Base-by-base conservation (phyloP, 2,888 invertebrate genomes). In the Entomobrya multifasciata region DNA sequence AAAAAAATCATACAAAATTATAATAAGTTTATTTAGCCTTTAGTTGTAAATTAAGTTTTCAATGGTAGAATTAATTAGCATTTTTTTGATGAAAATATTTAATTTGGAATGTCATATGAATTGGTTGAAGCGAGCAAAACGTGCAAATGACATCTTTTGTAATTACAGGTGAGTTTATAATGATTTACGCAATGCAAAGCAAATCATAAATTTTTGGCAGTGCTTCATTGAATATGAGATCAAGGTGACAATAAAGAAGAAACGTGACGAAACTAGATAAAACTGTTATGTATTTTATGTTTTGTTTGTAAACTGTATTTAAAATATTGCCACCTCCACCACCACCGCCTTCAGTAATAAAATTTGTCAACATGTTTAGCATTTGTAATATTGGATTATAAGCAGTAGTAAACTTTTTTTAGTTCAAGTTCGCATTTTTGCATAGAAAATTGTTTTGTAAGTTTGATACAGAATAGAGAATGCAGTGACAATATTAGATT, bases 221-320 rank as follows among this genome's bases (percentile, higher is more conserved):
- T 79, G 15, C 65, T n/a, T 79, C 47, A 79, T 27, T 79, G 65
- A 60, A 79, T 79, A 65, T 80, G 67, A 70, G 80, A 80, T 80
- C 80, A 80, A 80, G 80, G 80, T 30, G 67, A n/a, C 17, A 70
- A 20, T 22, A 70, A 57, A 80, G 41, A 70, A 80, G 70, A 80
- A 80, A 70, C 80, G 80, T 80, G 80, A 67, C 80, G 41, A 49
- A 57, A 70, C 36, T 27, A 74, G 67, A 52, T n/a, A 27, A 76
- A 36, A 22, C 36, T 30, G 76, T 41, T 30, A 57, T 20, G n/a
- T n/a, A n/a, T n/a, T n/a, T n/a, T n/a, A n/a, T 55, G 10, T 22
- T 13, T 52, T 36, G 10, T 41, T 41, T 41, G 67, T 41, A 6
- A 41, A 41, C 20, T 41, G 13, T 17, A n/a, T 67, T 44, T 44